Evolutionary conservation across 2,888 invertebrate species (phyloP), one percentile per base, ranked within the genome.

Genomic region (Ischnura elegans): DNA sequence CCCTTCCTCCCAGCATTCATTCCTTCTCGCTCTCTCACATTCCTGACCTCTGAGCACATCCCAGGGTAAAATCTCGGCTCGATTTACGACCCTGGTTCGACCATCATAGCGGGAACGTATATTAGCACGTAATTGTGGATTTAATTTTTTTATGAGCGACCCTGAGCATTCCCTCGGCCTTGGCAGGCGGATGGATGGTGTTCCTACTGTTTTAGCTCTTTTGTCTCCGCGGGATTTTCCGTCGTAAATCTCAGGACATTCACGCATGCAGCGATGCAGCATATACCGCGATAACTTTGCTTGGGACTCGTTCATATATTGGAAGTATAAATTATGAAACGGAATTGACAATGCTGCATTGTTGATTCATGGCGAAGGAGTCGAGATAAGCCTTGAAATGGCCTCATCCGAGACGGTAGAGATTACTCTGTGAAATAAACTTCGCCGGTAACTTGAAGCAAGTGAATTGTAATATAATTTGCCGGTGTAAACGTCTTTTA

Each of bases 81-180:
- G 16, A 76, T 76, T 76, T 76, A 76, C 36, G 76, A 76, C 36
- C 36, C 36, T 10, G 13, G 36, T 36, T 36, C 76, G 36, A 36
- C n/a, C 76, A 76, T 76, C 36, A 16, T 76, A 76, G 76, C 76
- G 13, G 2, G 76, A 36, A 36, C 36, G 76, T 76, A 13, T 36
- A 76, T 76, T 76, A 76, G 76, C 76, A 76, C 36, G 76, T 76
- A 76, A 76, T 76, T 76, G 76, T 25, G 25, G 76, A 76, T 76
- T 76, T 76, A 25, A 10, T 36, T n/a, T 10, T 76, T 76, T 76
- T 76, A 76, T 76, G 76, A 76, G 76, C 76, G 36, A 76, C 36
- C 29, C 76, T 25, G 61, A 61, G 61, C 25, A 21, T 2, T 25
- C 29, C n/a, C 1, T 13, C 13, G 76, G 29, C 76, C 76, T 76